These are phyloP conservation scores for Tachuris rubrigastra DNA, from an alignment of 2,113 vertebrate species.

Conservation along the genomic window DNA sequence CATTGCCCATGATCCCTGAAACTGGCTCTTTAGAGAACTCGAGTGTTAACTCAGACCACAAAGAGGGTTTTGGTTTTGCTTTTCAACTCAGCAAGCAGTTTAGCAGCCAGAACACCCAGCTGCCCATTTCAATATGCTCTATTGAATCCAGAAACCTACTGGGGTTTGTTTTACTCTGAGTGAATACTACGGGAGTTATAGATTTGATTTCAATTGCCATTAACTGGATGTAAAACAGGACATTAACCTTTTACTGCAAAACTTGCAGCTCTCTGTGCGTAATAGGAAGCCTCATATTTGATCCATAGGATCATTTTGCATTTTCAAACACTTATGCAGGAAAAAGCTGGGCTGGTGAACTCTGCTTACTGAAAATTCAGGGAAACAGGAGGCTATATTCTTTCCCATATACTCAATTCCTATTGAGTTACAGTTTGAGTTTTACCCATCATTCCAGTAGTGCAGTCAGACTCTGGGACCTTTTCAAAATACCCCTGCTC, in stretches of 20 bases:
- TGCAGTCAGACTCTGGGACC: background rate
- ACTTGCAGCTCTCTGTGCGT: background rate
- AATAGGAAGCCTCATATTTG: slow-evolving; percentile 30
- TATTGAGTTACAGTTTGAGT: background rate
- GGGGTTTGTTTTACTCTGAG: background rate
- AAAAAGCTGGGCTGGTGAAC: background rate
- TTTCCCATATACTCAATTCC: background rate
- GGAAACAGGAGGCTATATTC: background rate
- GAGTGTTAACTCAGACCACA: background rate
- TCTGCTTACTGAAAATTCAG: background rate
- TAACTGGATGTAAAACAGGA: slow-evolving; percentile 42
- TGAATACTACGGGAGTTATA: background rate
- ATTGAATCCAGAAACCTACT: slow-evolving; percentile 30
- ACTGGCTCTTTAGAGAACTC: background rate
- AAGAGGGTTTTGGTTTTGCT: background rate
- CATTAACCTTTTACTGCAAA: slow-evolving; percentile 18
- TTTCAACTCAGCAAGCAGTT: background rate
- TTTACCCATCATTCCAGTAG: background rate
- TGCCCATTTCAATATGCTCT: slow-evolving; percentile 44
- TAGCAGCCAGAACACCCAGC: slow-evolving; percentile 44
- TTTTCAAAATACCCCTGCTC: background rate
- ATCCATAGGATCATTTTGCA: slow-evolving; percentile 21
- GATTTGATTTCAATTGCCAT: slow-evolving; percentile 53
- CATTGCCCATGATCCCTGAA: background rate
- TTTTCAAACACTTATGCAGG: background rate